Evolutionary conservation across 2,888 invertebrate genomes (phyloP).

Genomic region (Spatulosminthurus flaviceps): DNA sequence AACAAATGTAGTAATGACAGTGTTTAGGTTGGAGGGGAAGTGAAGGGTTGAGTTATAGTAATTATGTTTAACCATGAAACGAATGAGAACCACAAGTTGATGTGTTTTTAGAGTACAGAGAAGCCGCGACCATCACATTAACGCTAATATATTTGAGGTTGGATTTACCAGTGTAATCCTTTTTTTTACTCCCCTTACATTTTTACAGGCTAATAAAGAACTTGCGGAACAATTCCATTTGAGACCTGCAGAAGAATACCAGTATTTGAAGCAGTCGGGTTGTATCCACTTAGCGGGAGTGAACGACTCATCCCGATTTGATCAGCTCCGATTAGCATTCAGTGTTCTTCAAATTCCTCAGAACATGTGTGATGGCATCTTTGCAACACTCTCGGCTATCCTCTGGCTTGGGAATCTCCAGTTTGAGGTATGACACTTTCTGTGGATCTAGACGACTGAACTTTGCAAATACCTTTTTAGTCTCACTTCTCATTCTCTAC

Average conservation of each 20-base stretch:
- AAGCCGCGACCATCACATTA: neutral
- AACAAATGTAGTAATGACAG: neutral
- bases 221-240: constrained; percentile 78
- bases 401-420: constrained; percentile 89
- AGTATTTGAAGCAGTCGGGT: constrained; percentile 84
- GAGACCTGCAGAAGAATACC: constrained; percentile 79
- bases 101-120: neutral
- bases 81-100: neutral
- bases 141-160: neutral
- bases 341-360: constrained; percentile 87
- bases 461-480: neutral
- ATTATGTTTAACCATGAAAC: neutral
- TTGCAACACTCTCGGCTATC: constrained; percentile 86
- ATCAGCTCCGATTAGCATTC: constrained; percentile 86
- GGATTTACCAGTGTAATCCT: no score
- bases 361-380: constrained; percentile 87
- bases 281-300: constrained; percentile 75
- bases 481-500: no score
- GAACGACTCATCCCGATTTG: constrained; percentile 77
- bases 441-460: no score
- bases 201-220: constrained; percentile 75
- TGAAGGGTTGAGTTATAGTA: neutral
- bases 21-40: neutral
- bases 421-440: constrained; percentile 77
- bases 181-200: no score